A percentile compares a stretch with the other conserved stretches of the same genome.
Evolutionary conservation across 2,888 invertebrate species (phyloP).

Genomic region (Plemyria rubiginata): DNA sequence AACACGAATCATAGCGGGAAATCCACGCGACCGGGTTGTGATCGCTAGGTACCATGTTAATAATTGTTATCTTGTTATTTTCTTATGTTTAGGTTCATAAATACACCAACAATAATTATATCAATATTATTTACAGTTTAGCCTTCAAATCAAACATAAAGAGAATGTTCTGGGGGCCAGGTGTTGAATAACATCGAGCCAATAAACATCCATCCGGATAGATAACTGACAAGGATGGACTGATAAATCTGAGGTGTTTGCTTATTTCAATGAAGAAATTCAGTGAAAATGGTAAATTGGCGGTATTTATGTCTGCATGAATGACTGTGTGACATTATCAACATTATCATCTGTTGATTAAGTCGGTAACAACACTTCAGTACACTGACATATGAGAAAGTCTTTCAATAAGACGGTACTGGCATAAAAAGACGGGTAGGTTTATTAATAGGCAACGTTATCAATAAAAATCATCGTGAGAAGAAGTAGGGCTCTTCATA

Average conservation of each 20-base stretch:
- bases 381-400: neutral
- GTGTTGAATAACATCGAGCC: slow-evolving; percentile 13
- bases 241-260: slow-evolving; percentile 12
- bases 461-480: slow-evolving; percentile 50
- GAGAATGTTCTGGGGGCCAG: slow-evolving; percentile 30
- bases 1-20: slow-evolving; percentile 81
- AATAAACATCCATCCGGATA: slow-evolving; percentile 29
- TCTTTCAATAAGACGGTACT: slow-evolving; percentile 3
- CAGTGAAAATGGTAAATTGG: slow-evolving; percentile 17
- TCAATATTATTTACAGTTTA: slow-evolving; percentile 58
- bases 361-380: neutral
- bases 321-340: neutral
- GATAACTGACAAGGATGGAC: slow-evolving; percentile 29
- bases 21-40: slow-evolving; percentile 81
- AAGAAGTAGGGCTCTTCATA: slow-evolving; percentile 58
- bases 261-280: slow-evolving; percentile 16
- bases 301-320: neutral
- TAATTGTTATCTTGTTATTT: slow-evolving; percentile 62
- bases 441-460: slow-evolving; percentile 8
- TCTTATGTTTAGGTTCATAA: slow-evolving; percentile 55
- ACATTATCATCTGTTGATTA: neutral
- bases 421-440: slow-evolving; percentile 4
- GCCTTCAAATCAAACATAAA: slow-evolving; percentile 44
- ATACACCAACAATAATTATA: slow-evolving; percentile 53
- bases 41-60: slow-evolving; percentile 72